A percentile compares a stretch with the other conserved stretches of the same genome.
Evolutionary conservation across 2,797 vertebrate species (phyloP).

Genomic region (Macrochelys suwanniensis): DNA sequence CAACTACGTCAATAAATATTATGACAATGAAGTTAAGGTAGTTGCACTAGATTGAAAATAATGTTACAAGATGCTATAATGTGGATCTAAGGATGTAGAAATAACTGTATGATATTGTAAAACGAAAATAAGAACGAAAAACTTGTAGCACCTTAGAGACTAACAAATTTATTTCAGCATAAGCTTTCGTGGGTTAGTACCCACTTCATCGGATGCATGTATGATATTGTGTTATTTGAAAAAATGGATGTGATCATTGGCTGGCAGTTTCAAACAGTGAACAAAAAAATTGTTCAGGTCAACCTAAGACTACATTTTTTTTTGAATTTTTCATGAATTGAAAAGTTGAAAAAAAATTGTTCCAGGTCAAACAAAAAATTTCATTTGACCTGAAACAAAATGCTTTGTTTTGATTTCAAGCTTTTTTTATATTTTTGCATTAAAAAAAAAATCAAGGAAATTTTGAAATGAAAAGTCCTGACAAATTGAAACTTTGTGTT

Average conservation of each 20-base stretch:
- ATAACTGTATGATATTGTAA: fast-evolving
- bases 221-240: fast-evolving
- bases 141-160: too few species aligned
- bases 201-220: too few species aligned
- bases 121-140: too few species aligned
- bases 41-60: not conserved
- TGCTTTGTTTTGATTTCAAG: not conserved
- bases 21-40: conserved; percentile 2
- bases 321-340: not conserved
- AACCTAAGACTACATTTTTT: not conserved
- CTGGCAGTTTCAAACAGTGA: not conserved
- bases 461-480: not conserved
- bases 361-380: not conserved
- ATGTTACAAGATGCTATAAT: fast-evolving
- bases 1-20: conserved; percentile 2
- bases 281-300: not conserved
- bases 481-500: not conserved
- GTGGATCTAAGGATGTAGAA: not conserved
- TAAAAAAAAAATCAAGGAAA: not conserved
- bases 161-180: too few species aligned
- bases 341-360: not conserved
- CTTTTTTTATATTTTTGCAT: not conserved
- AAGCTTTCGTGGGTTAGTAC: too few species aligned
- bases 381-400: not conserved
- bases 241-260: not conserved